Evolutionary conservation across 2,888 invertebrate species (phyloP), one percentile per base, ranked within the genome.

Genomic region (Apamea anceps): DNA sequence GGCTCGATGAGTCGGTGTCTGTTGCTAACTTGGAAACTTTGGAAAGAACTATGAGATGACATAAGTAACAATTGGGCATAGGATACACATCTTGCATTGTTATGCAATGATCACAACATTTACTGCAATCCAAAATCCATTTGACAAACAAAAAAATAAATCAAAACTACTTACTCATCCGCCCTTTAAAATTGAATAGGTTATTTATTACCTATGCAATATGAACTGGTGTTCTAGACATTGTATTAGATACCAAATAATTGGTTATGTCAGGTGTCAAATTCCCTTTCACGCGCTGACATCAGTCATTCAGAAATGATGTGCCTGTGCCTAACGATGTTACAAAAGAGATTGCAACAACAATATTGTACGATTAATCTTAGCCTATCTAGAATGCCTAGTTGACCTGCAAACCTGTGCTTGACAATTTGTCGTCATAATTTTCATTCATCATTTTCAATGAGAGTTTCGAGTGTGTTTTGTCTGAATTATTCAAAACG

Each of bases 261-360:
- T 65, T 54, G 54, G 28, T 60, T 72, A 72, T 51, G 28, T 77
- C 70, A 66, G 67, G 68, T 70, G 65, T 77, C 77, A 67, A 74
- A 76, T 83, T 83, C 72, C 66, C 75, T 70, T 77, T 77, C 70
- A 84, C 73, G 72, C 73, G 67, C 18, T 51, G 60, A 63, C 77
- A 86, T 79, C 71, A 85, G 32, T 86, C 71, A 81, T 86, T 67
- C 57, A 76, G 45, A 51, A 83, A 77, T 77, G 51, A 79, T 74
- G 71, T 79, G 74, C 28, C 48, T 72, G 32, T 63, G 71, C 45
- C 60, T 83, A 84, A 79, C 72, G 51, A 81, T 57, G 57, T 81
- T 84, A 79, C 82, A 67, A 73, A 84, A 75, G 67, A 67, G 12
- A 66, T 72, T 86, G 65, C 48, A 65, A 45, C 72, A 73, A 66